These are phyloP conservation scores for Megaleporinus macrocephalus DNA, from an alignment of 2,113 vertebrate genomes.

Conservation along the genomic window DNA sequence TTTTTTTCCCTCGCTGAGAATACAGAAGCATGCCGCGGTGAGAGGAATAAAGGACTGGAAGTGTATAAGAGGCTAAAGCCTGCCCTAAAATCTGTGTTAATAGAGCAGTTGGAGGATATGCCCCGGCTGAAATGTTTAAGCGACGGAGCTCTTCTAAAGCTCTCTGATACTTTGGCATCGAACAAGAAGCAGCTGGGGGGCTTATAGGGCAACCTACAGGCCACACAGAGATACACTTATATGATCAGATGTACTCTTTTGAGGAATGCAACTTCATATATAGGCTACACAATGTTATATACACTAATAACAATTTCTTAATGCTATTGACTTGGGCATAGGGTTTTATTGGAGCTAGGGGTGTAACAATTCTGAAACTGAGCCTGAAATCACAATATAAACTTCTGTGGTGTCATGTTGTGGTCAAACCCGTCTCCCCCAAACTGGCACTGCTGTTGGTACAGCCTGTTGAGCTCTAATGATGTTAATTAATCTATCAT, in stretches of 20 bases:
- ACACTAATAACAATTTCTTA: not conserved
- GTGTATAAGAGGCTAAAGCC: conserved; percentile 24
- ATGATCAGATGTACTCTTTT: conserved; percentile 23
- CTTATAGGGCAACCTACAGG: conserved; percentile 32
- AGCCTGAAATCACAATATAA: too few species aligned
- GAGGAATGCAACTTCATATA: not conserved
- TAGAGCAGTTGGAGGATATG: conserved; percentile 38
- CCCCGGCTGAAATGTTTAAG: conserved; percentile 29
- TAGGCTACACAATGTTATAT: not conserved
- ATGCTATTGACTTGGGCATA: not conserved
- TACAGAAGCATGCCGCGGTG: conserved; percentile 58
- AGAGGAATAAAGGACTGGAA: conserved; percentile 55
- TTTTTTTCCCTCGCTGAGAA: conserved; percentile 54
- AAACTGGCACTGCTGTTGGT: too few species aligned
- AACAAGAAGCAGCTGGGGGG: conserved; percentile 42
- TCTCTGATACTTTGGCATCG: conserved; percentile 33
- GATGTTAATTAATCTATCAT: too few species aligned
- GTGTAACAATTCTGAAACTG: too few species aligned
- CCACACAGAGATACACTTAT: conserved; percentile 37
- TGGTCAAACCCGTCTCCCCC: too few species aligned
- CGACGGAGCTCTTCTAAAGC: conserved; percentile 34
- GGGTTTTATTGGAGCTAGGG: too few species aligned
- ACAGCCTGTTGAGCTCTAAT: too few species aligned
- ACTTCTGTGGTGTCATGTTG: too few species aligned
- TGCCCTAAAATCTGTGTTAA: conserved; percentile 40